These are phyloP conservation scores for Dermochelys coriacea DNA, from an alignment of 2,797 vertebrate species.

Conservation along the genomic window DNA sequence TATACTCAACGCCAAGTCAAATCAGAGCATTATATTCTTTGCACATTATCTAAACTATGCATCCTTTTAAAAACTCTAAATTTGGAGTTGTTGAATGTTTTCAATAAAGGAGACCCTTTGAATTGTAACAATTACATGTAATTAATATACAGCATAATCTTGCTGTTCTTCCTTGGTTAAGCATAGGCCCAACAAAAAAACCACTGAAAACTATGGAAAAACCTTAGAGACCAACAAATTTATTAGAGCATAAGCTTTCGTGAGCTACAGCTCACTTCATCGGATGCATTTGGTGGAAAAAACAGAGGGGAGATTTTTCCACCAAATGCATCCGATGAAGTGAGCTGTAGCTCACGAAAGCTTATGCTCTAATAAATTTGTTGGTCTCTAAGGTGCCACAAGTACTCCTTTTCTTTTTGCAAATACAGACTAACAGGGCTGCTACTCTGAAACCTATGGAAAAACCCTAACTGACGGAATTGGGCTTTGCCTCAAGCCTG, in stretches of 20 bases:
- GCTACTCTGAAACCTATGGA: neutral
- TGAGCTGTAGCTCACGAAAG: no score
- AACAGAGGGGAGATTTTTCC: no score
- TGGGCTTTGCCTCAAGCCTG: neutral
- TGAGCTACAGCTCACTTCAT: no score
- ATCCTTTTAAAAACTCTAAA: neutral
- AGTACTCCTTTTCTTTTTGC: no score
- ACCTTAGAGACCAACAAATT: no score
- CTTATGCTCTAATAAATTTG: no score
- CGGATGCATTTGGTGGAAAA: no score
- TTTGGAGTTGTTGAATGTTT: neutral
- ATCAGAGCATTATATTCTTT: neutral
- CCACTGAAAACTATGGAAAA: neutral
- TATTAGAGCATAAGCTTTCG: no score
- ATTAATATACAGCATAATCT: neutral
- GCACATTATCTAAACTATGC: neutral
- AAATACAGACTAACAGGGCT: no score
- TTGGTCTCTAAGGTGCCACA: no score
- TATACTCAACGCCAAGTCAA: slow-evolving; percentile 6
- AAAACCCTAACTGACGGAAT: neutral
- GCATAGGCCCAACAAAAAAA: neutral
- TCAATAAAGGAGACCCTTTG: neutral
- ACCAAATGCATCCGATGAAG: no score
- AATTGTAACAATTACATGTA: neutral
- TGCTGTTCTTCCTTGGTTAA: neutral